These are phyloP conservation scores for Lissonota sp. DNA, from an alignment of 2,888 invertebrate species.

Conservation along the genomic window DNA sequence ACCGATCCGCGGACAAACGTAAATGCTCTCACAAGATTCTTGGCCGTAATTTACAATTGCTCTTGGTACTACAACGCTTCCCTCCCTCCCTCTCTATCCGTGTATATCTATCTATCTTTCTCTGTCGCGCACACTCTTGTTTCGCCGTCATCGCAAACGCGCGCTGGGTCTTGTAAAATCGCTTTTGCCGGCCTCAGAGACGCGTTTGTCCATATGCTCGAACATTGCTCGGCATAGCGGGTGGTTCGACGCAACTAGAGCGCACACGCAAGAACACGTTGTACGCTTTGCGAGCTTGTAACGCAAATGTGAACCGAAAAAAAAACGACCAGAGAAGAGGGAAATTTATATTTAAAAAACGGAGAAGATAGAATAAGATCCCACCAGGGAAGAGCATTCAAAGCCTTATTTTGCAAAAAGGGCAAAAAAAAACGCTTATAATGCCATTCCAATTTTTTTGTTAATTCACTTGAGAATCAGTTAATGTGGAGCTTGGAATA, in stretches of 20 bases:
- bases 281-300: constrained; percentile 15
- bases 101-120: background rate
- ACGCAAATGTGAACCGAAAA: constrained; percentile 9
- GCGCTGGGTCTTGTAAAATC: constrained; percentile 45
- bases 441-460: too few relatives aligned
- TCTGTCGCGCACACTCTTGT: background rate
- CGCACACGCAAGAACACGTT: constrained; percentile 50
- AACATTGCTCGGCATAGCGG: constrained; percentile 77
- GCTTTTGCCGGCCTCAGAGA: constrained; percentile 45
- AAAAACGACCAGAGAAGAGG: background rate
- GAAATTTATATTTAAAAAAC: background rate
- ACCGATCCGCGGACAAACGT: constrained; percentile 28
- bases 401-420: too few relatives aligned
- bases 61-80: constrained; percentile 1
- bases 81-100: background rate
- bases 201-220: constrained; percentile 71
- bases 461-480: too few relatives aligned
- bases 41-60: constrained; percentile 37
- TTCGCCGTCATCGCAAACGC: constrained; percentile 23
- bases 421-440: too few relatives aligned
- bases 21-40: constrained; percentile 50
- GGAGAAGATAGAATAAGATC: background rate
- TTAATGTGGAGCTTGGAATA: too few relatives aligned
- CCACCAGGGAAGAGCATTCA: constrained; percentile 1
- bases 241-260: constrained; percentile 75